A percentile compares a stretch with the other conserved stretches of the same genome.
Evolutionary conservation across 1,140 invertebrate species (phyloP).

Genomic region (Caenorhabditis elegans): WBcel235 BX284606.5:6053501-6054000

Average conservation of each 20-base stretch:
- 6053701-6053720: neutral
- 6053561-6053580: neutral
- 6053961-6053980: neutral
- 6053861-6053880: no score
- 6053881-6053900: no score
- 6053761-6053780: neutral
- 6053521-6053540: neutral
- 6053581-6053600: neutral
- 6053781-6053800: neutral
- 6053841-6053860: no score
- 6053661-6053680: slow-evolving; percentile 1
- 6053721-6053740: neutral
- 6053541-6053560: neutral
- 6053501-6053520: neutral
- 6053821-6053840: neutral
- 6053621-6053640: neutral
- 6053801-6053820: neutral
- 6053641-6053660: slow-evolving; percentile 2
- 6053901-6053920: slow-evolving; percentile 7
- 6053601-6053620: neutral
- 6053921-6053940: neutral
- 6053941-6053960: neutral
- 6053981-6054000: neutral
- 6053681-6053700: neutral
- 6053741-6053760: neutral